Evolutionary conservation across 2,797 vertebrate species (phyloP), one percentile per base, ranked within the genome.

Genomic region (Valencia hispanica): DNA sequence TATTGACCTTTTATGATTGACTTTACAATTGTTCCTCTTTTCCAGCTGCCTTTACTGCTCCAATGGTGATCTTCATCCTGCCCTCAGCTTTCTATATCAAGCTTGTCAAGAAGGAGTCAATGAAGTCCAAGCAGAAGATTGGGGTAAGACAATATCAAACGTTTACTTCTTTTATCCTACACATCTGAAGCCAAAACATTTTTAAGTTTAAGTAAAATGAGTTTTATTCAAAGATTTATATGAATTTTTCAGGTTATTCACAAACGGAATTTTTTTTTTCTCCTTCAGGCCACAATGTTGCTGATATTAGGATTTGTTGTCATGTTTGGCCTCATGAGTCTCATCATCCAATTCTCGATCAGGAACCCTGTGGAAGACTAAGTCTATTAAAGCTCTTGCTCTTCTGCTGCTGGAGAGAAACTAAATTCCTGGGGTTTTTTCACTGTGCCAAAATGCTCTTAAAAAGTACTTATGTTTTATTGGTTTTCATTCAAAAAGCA

Each of bases 71-170:
- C 87, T 99, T 99, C 88, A 99, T 99, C 91, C 96, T 99, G 79
- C 98, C 98, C 2, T 99, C 98, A 39, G 97, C 97, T 72, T 99
- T 99, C 92, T 99, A 99, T 91, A 96, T 99, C 89, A 98, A 97
- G 86, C 94, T 99, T 82, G 98, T 99, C 70, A 97, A 99, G 94
- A 99, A 99, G 80, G 98, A 99, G 81, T 72, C 97, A 39, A 96
- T 97, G 95, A 98, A 95, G 78, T 99, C 98, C 0, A 73, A 97
- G 78, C 98, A 99, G 32, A 99, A 99, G 94, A 98, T 99, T 5
- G 97, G 97, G 97, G 98, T 99, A 94, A 91, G 96, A 5, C 43
- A 47, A 55, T 9, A 30, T 57, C 25, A 34, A 32, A 59, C 4
- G 7, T 50, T 53, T 68, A 10, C 53, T 25, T 18, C 11, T 65